These are phyloP conservation scores for Chloroclystis v-ata DNA, from an alignment of 2,888 invertebrate genomes.

Conservation along the genomic window DNA sequence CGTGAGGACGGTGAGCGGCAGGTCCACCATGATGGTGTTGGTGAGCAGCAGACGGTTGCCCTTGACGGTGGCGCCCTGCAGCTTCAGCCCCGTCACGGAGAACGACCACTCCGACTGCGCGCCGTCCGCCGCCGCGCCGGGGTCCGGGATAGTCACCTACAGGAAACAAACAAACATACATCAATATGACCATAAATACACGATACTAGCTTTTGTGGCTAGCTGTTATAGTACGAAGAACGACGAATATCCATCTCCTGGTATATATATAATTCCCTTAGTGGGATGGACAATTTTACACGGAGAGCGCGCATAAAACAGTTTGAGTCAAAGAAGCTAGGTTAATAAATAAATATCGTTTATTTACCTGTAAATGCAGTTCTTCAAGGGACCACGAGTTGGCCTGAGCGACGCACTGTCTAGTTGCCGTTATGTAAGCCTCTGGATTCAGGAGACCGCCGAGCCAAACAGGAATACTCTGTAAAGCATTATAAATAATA, in stretches of 20 bases:
- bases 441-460: constrained; percentile 99
- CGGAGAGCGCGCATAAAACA: no score
- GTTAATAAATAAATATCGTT: no score
- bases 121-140: constrained; percentile 76
- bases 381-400: constrained; percentile 99
- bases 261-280: no score
- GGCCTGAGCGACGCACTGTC: constrained; percentile 98
- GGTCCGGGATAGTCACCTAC: constrained; percentile 80
- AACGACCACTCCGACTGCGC: constrained; percentile 83
- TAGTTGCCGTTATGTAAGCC: constrained; percentile 98
- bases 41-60: constrained; percentile 93
- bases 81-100: constrained; percentile 88
- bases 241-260: no score
- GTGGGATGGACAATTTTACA: no score
- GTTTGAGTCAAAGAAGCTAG: no score
- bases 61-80: constrained; percentile 97
- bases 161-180: constrained; percentile 11
- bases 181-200: background rate
- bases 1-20: constrained; percentile 91
- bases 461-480: constrained; percentile 96
- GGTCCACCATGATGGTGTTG: constrained; percentile 95
- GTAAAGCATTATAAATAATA: constrained; percentile 31
- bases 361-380: constrained; percentile 86
- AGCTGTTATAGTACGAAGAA: no score
- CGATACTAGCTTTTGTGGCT: no score